phyloP scores from a whole-genome alignment of 2,888 invertebrate species.

The Norana najaformis region DNA sequence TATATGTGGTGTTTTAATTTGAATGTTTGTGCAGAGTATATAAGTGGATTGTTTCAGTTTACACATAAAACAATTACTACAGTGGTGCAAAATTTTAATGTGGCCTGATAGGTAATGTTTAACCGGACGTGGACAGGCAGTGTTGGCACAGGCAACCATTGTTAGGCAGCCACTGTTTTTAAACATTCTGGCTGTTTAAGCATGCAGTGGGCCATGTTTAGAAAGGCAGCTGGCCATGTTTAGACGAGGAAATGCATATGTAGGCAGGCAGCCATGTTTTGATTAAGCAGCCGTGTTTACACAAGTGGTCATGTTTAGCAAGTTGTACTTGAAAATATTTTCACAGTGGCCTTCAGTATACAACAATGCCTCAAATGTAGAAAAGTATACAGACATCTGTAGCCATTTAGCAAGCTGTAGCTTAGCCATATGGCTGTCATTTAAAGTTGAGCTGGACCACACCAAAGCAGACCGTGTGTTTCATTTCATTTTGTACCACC shows the following conservation, averaged over 20 bases:
- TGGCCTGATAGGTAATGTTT: background rate
- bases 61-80: background rate
- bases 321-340: conserved; percentile 18
- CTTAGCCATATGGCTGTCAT: too few relatives aligned
- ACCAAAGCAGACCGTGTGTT: background rate
- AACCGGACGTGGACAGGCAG: background rate
- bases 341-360: conserved; percentile 18
- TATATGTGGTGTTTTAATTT: conserved; percentile 4
- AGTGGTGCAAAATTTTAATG: background rate
- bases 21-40: background rate
- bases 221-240: background rate
- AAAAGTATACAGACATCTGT: background rate
- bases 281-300: too few relatives aligned
- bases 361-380: background rate
- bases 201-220: background rate
- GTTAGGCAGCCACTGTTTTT: too few relatives aligned
- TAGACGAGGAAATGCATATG: background rate
- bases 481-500: background rate
- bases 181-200: background rate
- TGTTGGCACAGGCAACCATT: too few relatives aligned
- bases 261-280: background rate
- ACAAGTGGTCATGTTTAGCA: background rate
- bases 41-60: background rate
- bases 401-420: background rate
- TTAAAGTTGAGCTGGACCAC: background rate